phyloP scores from a whole-genome alignment of 2,113 vertebrate genomes.

The Mus pahari region DNA sequence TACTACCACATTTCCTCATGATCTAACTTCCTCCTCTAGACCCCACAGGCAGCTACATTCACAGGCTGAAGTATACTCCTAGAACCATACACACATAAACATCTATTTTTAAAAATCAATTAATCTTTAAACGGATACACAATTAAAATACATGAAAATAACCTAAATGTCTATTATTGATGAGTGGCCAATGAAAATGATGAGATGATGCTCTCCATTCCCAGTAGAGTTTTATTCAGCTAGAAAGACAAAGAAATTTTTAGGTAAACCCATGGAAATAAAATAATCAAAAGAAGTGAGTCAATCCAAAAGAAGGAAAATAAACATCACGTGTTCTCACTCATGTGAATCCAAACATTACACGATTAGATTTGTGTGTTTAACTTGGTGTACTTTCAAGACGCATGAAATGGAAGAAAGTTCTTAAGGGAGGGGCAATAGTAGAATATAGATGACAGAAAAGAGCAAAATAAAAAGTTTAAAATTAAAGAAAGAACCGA shows the following conservation, averaged over 20 bases:
- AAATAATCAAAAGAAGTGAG: background rate
- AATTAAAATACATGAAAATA: background rate
- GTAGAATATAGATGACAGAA: background rate
- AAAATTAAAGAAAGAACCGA: background rate
- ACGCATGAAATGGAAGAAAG: background rate
- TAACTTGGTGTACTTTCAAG: background rate
- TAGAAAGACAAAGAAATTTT: background rate
- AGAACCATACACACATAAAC: background rate
- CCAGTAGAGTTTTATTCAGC: background rate
- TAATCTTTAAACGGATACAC: background rate
- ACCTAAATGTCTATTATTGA: no score
- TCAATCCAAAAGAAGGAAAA: background rate
- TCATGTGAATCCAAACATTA: background rate
- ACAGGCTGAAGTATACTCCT: background rate
- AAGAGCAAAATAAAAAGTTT: background rate
- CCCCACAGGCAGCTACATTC: no score
- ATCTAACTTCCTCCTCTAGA: background rate
- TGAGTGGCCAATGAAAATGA: background rate
- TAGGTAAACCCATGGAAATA: background rate
- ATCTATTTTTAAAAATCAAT: background rate
- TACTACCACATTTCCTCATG: no score
- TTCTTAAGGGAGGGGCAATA: background rate
- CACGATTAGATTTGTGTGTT: background rate
- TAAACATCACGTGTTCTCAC: background rate
- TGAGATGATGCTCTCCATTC: no score